Conservation (phyloP, 92 coral and sea anemone genomes). For the Palythoa grandis region DNA sequence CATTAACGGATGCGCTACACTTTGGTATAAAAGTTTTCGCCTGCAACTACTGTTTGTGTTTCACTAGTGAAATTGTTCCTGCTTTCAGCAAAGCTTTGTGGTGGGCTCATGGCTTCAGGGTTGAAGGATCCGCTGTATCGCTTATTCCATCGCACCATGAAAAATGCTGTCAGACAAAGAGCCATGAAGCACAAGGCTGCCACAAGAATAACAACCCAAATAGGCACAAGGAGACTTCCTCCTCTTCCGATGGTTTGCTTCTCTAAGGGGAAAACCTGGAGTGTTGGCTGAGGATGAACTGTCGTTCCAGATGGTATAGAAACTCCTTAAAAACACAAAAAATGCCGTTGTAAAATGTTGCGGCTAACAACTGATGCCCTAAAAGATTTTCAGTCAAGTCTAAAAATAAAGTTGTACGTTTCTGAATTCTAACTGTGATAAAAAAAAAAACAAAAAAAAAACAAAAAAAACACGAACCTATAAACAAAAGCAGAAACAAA, state of each 20-base stretch:
- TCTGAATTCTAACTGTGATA: too few species aligned
- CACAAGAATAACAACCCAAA: conserved; percentile 32
- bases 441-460: too few species aligned
- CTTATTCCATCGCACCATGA: conserved; percentile 31
- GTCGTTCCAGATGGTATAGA: conserved; percentile 2
- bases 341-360: neutral
- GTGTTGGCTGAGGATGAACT: conserved; percentile 11
- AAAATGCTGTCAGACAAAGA: conserved; percentile 11
- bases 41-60: neutral
- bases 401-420: too few species aligned
- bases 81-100: conserved; percentile 6
- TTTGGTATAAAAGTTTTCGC: conserved; percentile 11
- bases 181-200: conserved; percentile 16
- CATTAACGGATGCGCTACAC: neutral
- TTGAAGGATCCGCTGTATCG: conserved; percentile 43
- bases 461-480: too few species aligned
- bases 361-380: neutral
- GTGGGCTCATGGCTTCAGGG: conserved; percentile 13
- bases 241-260: neutral
- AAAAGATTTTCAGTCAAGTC: too few species aligned
- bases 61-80: neutral
- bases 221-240: conserved; percentile 32
- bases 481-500: too few species aligned
- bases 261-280: neutral
- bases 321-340: neutral